Evolutionary conservation across 2,888 invertebrate species (phyloP).

Genomic region (Acrobasis repandana): DNA sequence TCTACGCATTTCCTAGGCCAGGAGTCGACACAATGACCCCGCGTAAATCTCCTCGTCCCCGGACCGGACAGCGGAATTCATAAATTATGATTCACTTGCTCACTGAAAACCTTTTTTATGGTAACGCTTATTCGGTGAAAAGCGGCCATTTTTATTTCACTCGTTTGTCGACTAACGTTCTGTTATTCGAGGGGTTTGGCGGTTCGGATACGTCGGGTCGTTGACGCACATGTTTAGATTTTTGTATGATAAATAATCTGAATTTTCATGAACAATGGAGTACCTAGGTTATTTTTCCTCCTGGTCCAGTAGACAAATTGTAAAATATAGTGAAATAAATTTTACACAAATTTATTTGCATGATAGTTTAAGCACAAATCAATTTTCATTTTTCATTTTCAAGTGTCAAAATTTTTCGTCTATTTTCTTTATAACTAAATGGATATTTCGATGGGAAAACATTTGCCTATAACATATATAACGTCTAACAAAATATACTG

Average conservation of each 20-base stretch:
- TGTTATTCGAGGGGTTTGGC: slow-evolving; percentile 47
- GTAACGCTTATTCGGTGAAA: slow-evolving; percentile 78
- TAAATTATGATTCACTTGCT: slow-evolving; percentile 83
- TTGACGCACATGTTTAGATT: slow-evolving; percentile 1
- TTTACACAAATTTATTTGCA: too few relatives aligned
- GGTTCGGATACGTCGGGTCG: slow-evolving; percentile 22
- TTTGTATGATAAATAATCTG: not conserved
- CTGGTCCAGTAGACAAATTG: too few relatives aligned
- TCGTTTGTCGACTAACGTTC: slow-evolving; percentile 63
- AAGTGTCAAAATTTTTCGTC: too few relatives aligned
- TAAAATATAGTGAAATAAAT: too few relatives aligned
- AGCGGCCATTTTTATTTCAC: slow-evolving; percentile 74
- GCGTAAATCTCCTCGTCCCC: slow-evolving; percentile 71
- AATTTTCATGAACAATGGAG: too few relatives aligned
- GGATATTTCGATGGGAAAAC: too few relatives aligned
- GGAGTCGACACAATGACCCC: slow-evolving; percentile 77
- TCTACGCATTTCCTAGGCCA: slow-evolving; percentile 52
- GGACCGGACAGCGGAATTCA: slow-evolving; percentile 78
- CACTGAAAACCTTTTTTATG: slow-evolving; percentile 82
- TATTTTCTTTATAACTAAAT: too few relatives aligned
- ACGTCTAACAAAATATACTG: too few relatives aligned
- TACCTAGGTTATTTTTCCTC: not conserved
- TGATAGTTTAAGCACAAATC: too few relatives aligned
- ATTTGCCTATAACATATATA: too few relatives aligned
- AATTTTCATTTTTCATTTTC: too few relatives aligned